Evolutionary conservation across 2,113 vertebrate genomes (phyloP), one percentile per base, ranked within the genome.

Genomic region (Piaya cayana): DNA sequence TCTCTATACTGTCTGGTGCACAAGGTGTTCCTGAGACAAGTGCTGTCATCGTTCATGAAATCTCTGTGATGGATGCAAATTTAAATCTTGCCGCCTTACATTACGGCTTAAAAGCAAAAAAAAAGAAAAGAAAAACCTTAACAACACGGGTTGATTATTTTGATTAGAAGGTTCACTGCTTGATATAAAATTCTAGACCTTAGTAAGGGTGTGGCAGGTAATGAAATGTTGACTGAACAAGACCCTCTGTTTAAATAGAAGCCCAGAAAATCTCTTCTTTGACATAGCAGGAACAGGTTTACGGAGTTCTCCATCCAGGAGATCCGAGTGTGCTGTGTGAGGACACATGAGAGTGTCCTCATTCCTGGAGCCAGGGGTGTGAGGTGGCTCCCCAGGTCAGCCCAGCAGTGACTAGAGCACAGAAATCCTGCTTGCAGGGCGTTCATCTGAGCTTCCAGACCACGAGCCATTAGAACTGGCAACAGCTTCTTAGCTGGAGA

Each of bases 171-270:
- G 69, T 83, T 85, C 71, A 15, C 43, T 74, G 64, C 90, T 92
- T 70, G 82, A 67, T 90, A 43, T 30, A 47, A 93, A 95, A 86
- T 75, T 82, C 79, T 26, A 43, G 64, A 70, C 75, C 39, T 95
- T 88, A 94, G 55, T 30, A 43, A 77, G 70, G 76, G 76, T 90
- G 29, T 59, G 56, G 45, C 59, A 30, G 75, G 52, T 90, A 92
- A 85, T 74, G 49, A 70, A 52, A 23, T 95, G 88, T 95, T 95
- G 88, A 69, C 94, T 91, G 65, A 94, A 92, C 78, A 71, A 81
- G 77, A 15, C 47, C 47, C 4, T 30, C 22, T 88, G 17, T 86
- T 95, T 86, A 76, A 47, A 79, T 88, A 36, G 93, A 71, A 96
- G 67, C 72, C 84, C 85, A 88, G 93, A 85, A 74, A 49, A 72